Conservation (phyloP, 2,888 invertebrate species). For the Archips crataeganus region DNA sequence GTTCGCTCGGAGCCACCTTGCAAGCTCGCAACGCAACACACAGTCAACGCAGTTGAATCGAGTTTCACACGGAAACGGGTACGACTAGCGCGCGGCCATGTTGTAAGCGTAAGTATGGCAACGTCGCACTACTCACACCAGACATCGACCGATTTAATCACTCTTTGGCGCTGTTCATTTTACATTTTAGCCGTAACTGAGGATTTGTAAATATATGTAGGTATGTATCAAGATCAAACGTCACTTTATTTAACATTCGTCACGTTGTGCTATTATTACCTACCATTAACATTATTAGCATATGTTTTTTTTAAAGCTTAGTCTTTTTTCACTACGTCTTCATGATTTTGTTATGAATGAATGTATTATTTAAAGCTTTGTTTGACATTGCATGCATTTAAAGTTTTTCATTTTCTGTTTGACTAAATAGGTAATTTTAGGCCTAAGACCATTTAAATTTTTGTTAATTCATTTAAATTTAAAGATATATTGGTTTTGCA, state of each 20-base stretch:
- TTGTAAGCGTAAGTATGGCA: constrained; percentile 83
- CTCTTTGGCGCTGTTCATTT: constrained; percentile 67
- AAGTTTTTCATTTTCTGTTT: no score
- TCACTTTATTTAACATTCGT: constrained; percentile 29
- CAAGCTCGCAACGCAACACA: constrained; percentile 60
- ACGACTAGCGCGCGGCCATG: constrained; percentile 81
- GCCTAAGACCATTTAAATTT: no score
- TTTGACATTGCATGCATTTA: no score
- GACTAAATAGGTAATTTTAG: no score
- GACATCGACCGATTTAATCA: constrained; percentile 84
- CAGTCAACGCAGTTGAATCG: constrained; percentile 75
- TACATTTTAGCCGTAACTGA: constrained; percentile 39
- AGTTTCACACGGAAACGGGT: constrained; percentile 86
- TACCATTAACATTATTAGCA: not conserved
- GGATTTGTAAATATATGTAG: constrained; percentile 31
- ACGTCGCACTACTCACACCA: constrained; percentile 84
- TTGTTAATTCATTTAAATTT: no score
- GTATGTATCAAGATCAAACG: constrained; percentile 20
- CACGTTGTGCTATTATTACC: constrained; percentile 15
- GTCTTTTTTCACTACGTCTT: not conserved
- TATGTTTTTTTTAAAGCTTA: not conserved
- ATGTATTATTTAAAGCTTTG: no score
- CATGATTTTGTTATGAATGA: no score
- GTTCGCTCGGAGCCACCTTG: constrained; percentile 42
- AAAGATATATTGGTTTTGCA: no score